Base-by-base conservation (phyloP, 2,113 vertebrate species). In the Chaetorhynchus papuensis region DNA sequence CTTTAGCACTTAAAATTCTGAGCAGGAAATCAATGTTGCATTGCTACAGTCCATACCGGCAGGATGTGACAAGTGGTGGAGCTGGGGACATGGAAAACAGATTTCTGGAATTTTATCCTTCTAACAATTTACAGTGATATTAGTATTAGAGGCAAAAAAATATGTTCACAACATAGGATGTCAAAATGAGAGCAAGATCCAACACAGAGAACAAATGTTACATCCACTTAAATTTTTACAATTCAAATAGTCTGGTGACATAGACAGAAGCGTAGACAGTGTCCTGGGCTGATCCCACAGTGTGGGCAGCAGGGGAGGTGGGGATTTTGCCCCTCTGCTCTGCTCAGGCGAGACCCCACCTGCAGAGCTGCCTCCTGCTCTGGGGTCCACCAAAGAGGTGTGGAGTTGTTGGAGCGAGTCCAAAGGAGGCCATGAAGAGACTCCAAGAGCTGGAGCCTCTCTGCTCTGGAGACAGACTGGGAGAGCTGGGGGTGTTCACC, bases 21-120 rank as follows among this genome's bases (percentile, higher is more conserved):
- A 31, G 31, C 10, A 14, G 7, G 15, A 68, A 54, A 69, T 41
- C 41, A 10, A 1, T 13, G 56, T 41, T 11, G 21, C 35, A 10
- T 22, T 0, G 2, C 60, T 53, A 22, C 8, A 6, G 22, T 50
- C 47, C 6, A 13, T 19, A 18, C 31, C 1, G 3, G 41, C 2
- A 37, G 5, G 9, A 23, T 3, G 41, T 14, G 11, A 54, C 27
- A 12, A 74, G 44, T 2, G 50, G 21, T 13, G 45, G 56, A 35
- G 41, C 6, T 11, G 6, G 17, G 14, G 50, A n/a, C 23, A 10
- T 0, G 30, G 13, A 24, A 75, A 60, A 21, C 1, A 37, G 7
- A 60, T 60, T 92, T 61, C n/a, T 30, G 27, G 45, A 56, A 31
- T 37, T 87, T 78, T 31, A 65, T 44, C 61, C 61, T 56, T 52